These are phyloP conservation scores for Invenusta paracnida DNA, from an alignment of 2,888 invertebrate genomes.

Conservation along the genomic window DNA sequence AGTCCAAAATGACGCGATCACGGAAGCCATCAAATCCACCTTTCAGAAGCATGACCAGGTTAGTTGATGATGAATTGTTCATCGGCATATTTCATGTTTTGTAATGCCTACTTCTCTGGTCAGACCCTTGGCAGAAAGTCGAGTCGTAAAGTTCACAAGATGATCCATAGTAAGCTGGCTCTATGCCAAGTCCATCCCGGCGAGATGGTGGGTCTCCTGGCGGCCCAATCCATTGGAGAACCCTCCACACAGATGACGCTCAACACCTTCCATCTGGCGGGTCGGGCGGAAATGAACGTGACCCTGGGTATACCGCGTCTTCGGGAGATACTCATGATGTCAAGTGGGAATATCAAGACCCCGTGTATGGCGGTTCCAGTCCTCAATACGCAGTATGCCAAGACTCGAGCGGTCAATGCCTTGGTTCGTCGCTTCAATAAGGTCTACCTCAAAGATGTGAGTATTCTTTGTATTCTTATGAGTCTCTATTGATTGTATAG, in stretches of 20 bases:
- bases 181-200: constrained; percentile 81
- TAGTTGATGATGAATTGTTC: no score
- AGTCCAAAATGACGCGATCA: no score
- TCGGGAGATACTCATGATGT: constrained; percentile 89
- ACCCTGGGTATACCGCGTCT: constrained; percentile 96
- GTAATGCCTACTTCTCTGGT: no score
- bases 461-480: not conserved
- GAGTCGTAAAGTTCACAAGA: no score
- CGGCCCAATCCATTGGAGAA: constrained; percentile 93
- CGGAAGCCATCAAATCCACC: no score
- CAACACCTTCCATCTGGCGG: constrained; percentile 99
- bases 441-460: constrained; percentile 10
- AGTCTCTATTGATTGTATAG: not conserved
- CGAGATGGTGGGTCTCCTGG: constrained; percentile 89
- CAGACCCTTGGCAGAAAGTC: no score
- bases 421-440: constrained; percentile 28
- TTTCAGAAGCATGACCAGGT: no score
- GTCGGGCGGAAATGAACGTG: constrained; percentile 99
- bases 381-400: constrained; percentile 56
- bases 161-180: no score
- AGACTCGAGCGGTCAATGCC: constrained; percentile 68
- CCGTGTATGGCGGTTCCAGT: constrained; percentile 93
- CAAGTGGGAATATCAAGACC: constrained; percentile 84
- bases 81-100: no score
- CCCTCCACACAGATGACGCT: constrained; percentile 99